These are phyloP conservation scores for Noctua comes DNA, from an alignment of 2,888 invertebrate genomes.

Conservation along the genomic window DNA sequence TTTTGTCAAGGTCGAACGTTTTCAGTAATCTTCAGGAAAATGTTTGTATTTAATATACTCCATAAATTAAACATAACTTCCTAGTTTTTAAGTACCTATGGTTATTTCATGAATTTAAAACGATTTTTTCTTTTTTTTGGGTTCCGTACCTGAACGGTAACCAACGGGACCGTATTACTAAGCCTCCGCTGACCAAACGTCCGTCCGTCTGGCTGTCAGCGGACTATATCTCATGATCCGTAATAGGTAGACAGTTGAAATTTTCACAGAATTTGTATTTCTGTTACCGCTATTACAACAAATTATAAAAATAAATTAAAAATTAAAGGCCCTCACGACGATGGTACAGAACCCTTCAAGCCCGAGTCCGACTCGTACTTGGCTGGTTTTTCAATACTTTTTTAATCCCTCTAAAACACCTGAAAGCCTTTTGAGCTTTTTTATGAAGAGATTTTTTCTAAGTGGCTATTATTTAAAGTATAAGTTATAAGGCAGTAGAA, in stretches of 20 bases:
- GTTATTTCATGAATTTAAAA: background rate
- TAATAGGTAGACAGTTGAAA: no score
- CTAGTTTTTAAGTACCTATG: background rate
- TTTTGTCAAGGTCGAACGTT: conserved; percentile 47
- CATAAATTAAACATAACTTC: conserved; percentile 17
- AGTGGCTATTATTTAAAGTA: background rate
- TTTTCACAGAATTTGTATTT: no score
- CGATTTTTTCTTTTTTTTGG: background rate
- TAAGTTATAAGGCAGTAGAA: background rate
- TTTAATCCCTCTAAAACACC: background rate
- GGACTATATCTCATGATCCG: no score
- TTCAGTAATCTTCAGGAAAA: conserved; percentile 38
- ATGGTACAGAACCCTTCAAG: no score
- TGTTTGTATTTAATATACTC: conserved; percentile 24
- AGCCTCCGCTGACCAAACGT: no score
- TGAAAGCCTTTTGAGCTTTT: background rate
- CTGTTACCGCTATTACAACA: no score
- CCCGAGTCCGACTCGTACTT: no score
- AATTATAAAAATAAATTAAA: no score
- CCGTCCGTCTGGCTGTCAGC: no score
- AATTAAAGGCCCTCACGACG: no score
- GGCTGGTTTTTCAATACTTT: background rate
- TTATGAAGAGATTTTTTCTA: background rate
- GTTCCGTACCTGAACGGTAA: no score
- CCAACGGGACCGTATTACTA: no score